These are phyloP conservation scores for Macrosoma leucophasiata DNA, from an alignment of 2,888 invertebrate species.

Conservation along the genomic window DNA sequence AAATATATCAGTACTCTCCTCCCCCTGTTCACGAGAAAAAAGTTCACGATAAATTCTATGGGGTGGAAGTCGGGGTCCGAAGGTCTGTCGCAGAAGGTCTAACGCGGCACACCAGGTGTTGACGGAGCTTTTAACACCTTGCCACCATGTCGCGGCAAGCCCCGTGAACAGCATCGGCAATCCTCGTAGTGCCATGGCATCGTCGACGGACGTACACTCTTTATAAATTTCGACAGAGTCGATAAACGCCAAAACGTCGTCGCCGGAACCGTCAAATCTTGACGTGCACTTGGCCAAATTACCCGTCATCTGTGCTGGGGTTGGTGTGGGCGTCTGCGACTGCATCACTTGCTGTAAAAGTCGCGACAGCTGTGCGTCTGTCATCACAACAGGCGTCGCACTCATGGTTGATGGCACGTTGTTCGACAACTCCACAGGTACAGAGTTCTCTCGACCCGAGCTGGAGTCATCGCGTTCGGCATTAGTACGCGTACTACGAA, in stretches of 20 bases:
- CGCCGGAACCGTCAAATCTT: conserved; percentile 1
- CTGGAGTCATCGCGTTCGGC: no score
- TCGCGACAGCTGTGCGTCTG: no score
- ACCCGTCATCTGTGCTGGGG: no score
- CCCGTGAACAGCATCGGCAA: conserved; percentile 17
- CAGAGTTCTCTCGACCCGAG: no score
- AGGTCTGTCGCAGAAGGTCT: conserved; percentile 5
- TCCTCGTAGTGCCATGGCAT: conserved; percentile 17
- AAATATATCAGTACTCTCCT: conserved; percentile 2
- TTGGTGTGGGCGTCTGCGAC: no score
- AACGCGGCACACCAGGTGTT: conserved; percentile 7
- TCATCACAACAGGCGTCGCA: no score
- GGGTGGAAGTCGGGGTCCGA: conserved; percentile 10
- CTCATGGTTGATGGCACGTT: no score
- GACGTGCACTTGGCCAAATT: conserved; percentile 2
- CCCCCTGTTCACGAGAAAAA: neutral
- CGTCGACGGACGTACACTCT: conserved; percentile 8
- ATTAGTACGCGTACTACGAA: no score
- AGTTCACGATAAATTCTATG: neutral
- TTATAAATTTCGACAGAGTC: conserved; percentile 12
- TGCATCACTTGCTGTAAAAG: no score
- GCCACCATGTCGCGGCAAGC: conserved; percentile 21
- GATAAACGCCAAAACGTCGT: conserved; percentile 10
- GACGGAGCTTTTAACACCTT: conserved; percentile 13
- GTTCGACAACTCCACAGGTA: no score